Evolutionary conservation across 2,888 invertebrate genomes (phyloP).

Genomic region (Sympetrum striolatum): DNA sequence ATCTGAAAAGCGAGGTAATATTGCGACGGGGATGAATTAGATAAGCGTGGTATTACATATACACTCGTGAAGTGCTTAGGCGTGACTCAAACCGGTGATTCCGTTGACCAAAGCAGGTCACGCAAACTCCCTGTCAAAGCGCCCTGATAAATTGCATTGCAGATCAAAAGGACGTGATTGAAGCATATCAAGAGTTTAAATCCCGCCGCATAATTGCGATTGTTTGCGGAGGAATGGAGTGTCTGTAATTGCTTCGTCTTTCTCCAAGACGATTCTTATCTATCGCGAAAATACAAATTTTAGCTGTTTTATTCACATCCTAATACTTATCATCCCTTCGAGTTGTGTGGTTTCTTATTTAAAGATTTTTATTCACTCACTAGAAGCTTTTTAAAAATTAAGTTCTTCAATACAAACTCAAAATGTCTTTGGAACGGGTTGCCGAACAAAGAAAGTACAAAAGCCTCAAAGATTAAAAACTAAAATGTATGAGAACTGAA

Average conservation of each 20-base stretch:
- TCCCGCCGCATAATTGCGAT: neutral
- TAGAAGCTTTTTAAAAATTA: no score
- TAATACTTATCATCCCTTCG: no score
- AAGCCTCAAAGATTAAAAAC: no score
- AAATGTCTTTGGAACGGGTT: no score
- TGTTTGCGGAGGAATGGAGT: neutral
- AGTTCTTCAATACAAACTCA: no score
- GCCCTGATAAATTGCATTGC: neutral
- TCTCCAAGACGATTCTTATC: no score
- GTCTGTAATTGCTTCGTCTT: neutral
- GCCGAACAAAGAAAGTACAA: no score
- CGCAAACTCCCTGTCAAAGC: neutral
- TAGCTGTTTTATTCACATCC: no score
- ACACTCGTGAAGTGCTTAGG: neutral
- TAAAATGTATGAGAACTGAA: no score
- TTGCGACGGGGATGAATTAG: neutral
- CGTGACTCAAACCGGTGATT: conserved; percentile 26
- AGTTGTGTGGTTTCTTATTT: no score
- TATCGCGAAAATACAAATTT: no score
- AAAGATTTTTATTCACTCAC: no score
- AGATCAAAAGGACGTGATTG: conserved; percentile 2
- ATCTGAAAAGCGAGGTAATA: neutral
- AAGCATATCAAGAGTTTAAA: neutral
- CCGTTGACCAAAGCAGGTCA: neutral
- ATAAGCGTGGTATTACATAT: neutral